Evolutionary conservation across 2,797 vertebrate species (phyloP).

Genomic region (Carcharodon carcharias): DNA sequence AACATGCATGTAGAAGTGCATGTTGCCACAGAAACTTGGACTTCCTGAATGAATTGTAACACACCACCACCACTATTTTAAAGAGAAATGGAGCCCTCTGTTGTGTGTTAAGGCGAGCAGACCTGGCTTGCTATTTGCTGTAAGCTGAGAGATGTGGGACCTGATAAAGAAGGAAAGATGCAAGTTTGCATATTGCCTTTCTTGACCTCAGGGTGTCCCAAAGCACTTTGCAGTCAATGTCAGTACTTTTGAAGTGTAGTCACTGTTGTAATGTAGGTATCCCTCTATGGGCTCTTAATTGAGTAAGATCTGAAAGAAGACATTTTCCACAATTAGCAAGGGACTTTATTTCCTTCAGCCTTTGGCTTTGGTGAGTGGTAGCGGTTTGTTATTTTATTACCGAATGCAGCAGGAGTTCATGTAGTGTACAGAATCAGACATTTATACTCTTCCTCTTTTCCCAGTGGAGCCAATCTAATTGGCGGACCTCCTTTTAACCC

Average conservation of each 20-base stretch:
- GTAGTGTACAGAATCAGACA: not conserved
- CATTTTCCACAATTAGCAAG: not conserved
- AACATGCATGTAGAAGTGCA: too few relatives aligned
- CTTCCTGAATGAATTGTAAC: not conserved
- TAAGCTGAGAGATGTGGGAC: not conserved
- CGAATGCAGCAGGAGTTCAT: not conserved
- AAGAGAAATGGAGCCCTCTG: not conserved
- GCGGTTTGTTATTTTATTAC: not conserved
- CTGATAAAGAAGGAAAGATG: not conserved
- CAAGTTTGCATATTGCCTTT: not conserved
- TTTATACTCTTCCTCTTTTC: not conserved
- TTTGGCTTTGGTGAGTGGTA: not conserved
- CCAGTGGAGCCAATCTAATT: not conserved
- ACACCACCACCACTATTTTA: not conserved
- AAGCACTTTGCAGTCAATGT: not conserved
- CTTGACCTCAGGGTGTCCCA: not conserved
- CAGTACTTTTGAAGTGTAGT: not conserved
- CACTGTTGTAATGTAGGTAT: not conserved
- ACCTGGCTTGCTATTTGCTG: not conserved
- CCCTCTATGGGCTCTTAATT: not conserved
- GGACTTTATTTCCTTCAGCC: not conserved
- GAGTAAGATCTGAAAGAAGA: not conserved
- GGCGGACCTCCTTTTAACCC: not conserved
- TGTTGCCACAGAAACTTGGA: too few relatives aligned
- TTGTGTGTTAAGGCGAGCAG: not conserved